Percentiles rank a stretch among this genome's conserved stretches.
Conservation (phyloP, 2,113 vertebrate genomes). For the Manacus vitellinus region DNA sequence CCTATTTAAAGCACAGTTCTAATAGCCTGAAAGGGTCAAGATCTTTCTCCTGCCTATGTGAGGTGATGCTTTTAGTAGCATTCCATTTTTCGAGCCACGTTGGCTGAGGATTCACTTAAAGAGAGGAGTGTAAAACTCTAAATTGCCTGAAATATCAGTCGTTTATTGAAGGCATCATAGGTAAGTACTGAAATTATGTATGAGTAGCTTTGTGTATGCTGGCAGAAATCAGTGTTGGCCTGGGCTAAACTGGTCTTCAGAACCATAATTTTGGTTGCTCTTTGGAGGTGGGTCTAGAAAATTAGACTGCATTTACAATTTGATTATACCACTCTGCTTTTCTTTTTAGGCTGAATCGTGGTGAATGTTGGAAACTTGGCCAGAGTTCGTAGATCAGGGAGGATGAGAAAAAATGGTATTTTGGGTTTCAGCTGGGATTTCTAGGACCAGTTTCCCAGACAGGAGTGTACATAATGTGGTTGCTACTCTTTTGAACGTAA, state of each 20-base stretch:
- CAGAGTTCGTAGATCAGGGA: background rate
- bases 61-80: background rate
- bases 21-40: background rate
- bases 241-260: background rate
- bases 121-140: background rate
- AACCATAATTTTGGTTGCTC: slow-evolving; percentile 7
- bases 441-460: background rate
- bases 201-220: background rate
- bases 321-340: background rate
- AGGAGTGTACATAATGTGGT: background rate
- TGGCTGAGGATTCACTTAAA: background rate
- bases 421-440: background rate
- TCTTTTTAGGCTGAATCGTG: background rate
- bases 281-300: background rate
- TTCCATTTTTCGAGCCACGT: background rate
- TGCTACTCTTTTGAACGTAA: background rate
- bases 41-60: background rate
- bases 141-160: background rate
- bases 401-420: background rate
- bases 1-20: background rate
- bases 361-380: background rate
- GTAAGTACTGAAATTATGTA: background rate
- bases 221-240: background rate
- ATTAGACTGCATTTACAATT: background rate
- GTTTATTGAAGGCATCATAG: background rate